Evolutionary conservation across 2,113 vertebrate species (phyloP), one percentile per base, ranked within the genome.

Genomic region (Bolborhynchus lineola): DNA sequence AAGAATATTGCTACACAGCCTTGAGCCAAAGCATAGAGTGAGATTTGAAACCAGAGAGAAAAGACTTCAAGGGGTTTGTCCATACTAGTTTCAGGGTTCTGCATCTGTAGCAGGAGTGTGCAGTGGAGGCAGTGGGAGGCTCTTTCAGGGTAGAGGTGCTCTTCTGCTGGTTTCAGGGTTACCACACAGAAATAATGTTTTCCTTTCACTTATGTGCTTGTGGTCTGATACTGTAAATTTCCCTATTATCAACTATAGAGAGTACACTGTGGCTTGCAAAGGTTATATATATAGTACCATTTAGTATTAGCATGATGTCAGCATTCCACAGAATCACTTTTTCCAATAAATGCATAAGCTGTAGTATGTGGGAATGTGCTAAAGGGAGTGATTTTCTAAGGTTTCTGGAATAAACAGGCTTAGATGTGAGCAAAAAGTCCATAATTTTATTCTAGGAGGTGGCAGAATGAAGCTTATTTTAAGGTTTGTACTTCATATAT

Each of bases 291-390:
- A 44, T 35, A 81, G 33, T 74, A 39, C 65, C 68, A 12, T 62
- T 28, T 57, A 89, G 21, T 67, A 41, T 71, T 78, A 55, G 9
- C 41, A 65, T 88, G 60, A 81, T 92, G 69, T 92, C 69, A 95
- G 63, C 76, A 49, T 88, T 92, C 60, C 10, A 7, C 37, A 91
- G 55, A 86, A 93, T 92, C 90, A 86, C 35, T 92, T 92, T 93
- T 95, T 76, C 83, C 90, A 84, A 84, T 83, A 79, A 88, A 71
- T 2, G 1, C 10, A 3, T 93, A 71, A 62, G 44, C 62, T 62
- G 75, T n/a, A 92, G 77, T 57, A 93, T 3, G 18, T 96, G 53
- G 62, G 39, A 86, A 49, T 71, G 57, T 81, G 64, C 47, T 70
- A 55, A n/a, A 75, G 39, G 26, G 77, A 78, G 52, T 42, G 25